phyloP scores from a whole-genome alignment of 2,797 vertebrate species.

The Remorina albescens region DNA sequence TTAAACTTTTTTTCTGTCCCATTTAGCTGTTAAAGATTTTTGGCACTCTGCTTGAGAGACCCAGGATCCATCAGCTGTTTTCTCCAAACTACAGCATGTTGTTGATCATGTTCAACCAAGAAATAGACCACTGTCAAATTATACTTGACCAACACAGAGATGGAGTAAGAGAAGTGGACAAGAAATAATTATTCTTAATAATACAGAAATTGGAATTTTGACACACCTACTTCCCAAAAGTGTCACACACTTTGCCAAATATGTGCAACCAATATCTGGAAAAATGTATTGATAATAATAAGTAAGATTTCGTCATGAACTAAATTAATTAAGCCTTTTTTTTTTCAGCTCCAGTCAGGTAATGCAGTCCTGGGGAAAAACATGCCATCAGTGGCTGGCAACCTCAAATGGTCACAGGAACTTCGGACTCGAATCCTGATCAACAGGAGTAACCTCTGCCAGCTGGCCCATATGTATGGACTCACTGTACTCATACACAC shows the following conservation, averaged over 20 bases:
- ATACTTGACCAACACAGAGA: constrained; percentile 83
- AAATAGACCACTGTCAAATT: constrained; percentile 82
- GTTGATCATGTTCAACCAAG: constrained; percentile 83
- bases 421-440: constrained; percentile 80
- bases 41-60: constrained; percentile 82
- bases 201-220: neutral
- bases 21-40: constrained; percentile 83
- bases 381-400: constrained; percentile 82
- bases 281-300: neutral
- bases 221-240: neutral
- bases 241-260: neutral
- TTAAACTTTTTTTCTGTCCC: constrained; percentile 24
- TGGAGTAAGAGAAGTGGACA: constrained; percentile 64
- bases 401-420: constrained; percentile 85
- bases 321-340: constrained; percentile 20
- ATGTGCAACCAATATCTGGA: neutral
- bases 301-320: neutral
- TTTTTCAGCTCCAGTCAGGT: constrained; percentile 78
- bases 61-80: constrained; percentile 79
- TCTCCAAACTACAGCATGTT: constrained; percentile 80
- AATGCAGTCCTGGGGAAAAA: constrained; percentile 82
- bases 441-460: constrained; percentile 79
- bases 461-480: constrained; percentile 79
- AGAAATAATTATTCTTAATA: neutral
- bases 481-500: neutral